phyloP scores from a whole-genome alignment of 2,797 vertebrate species.

The Danio albolineatus region DNA sequence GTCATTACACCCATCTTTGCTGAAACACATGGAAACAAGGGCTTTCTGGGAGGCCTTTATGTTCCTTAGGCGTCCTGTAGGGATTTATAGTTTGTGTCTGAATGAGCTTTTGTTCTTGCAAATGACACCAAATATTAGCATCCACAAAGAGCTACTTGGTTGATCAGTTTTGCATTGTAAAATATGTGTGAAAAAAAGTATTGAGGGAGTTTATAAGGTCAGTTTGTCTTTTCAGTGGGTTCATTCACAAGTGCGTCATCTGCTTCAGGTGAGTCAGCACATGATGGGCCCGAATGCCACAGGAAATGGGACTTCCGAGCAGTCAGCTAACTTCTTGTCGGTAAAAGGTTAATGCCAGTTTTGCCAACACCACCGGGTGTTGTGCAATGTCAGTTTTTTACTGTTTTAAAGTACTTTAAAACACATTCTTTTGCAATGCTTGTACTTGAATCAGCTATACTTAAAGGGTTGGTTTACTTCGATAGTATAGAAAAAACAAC shows the following conservation, averaged over 20 bases:
- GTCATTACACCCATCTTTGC: conserved; percentile 21
- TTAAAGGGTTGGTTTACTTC: no score
- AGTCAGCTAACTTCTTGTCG: conserved; percentile 32
- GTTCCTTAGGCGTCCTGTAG: conserved; percentile 10
- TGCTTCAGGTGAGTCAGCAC: conserved; percentile 5
- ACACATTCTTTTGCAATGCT: not conserved
- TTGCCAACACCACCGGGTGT: not conserved
- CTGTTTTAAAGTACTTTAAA: not conserved
- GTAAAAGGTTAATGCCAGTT: not conserved
- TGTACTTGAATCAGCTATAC: not conserved
- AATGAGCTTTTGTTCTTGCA: conserved; percentile 29
- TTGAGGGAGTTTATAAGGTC: not conserved
- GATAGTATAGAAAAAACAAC: no score
- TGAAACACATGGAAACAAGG: conserved; percentile 1
- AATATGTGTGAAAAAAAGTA: not conserved
- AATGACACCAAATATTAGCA: conserved; percentile 28
- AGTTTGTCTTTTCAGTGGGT: not conserved
- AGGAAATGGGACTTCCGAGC: conserved; percentile 23
- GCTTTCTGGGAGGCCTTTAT: conserved; percentile 4
- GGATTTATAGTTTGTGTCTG: conserved; percentile 4
- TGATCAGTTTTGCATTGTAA: not conserved
- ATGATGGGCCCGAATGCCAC: conserved; percentile 22
- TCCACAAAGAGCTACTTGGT: not conserved
- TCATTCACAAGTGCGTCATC: not conserved
- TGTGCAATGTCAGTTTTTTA: not conserved